Percentiles rank a stretch among this genome's conserved stretches.
phyloP scores from a whole-genome alignment of 2,797 vertebrate genomes.

The Parauchenoglanis punctatus region DNA sequence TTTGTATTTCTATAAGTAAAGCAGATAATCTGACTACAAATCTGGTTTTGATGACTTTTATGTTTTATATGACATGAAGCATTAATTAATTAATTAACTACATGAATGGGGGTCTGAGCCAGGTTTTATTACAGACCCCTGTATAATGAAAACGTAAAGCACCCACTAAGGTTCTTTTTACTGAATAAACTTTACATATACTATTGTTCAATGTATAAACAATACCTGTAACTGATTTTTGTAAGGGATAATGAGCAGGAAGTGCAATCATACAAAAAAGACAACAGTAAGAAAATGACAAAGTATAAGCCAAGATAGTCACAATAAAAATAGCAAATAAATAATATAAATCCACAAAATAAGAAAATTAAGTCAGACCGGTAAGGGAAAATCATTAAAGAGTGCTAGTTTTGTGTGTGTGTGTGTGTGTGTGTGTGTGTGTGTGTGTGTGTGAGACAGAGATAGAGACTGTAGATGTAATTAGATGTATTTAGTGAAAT shows the following conservation, averaged over 20 bases:
- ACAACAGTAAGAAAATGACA: not conserved
- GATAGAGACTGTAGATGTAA: not conserved
- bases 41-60: not conserved
- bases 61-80: not conserved
- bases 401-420: not conserved
- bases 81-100: not conserved
- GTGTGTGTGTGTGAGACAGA: not conserved
- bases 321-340: not conserved
- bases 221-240: not conserved
- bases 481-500: not conserved
- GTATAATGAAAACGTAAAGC: not conserved
- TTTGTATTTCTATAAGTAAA: not conserved
- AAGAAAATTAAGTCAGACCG: not conserved
- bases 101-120: not conserved
- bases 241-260: not conserved
- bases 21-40: not conserved
- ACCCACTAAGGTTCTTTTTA: not conserved
- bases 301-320: not conserved
- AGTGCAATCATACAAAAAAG: not conserved
- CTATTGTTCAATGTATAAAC: not conserved
- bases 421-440: not conserved
- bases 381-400: not conserved
- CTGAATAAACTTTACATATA: not conserved
- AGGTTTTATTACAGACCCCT: not conserved
- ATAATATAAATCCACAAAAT: not conserved